These are phyloP conservation scores for Andrena minutula DNA, from an alignment of 2,888 invertebrate genomes.

Conservation along the genomic window DNA sequence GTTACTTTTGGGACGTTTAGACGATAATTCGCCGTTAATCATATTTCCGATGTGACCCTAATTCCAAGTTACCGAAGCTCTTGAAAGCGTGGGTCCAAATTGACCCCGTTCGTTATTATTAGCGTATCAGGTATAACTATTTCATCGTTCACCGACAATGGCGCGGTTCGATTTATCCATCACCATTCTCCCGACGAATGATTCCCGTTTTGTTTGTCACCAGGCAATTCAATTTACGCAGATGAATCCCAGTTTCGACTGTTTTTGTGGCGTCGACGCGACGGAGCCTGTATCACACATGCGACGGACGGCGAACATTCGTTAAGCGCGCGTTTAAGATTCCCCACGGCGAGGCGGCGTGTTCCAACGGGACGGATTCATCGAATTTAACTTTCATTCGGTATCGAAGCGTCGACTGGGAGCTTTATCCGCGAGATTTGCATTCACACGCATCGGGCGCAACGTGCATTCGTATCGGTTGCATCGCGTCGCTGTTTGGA, in stretches of 20 bases:
- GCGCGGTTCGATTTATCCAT: constrained; percentile 37
- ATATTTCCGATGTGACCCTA: too few species aligned
- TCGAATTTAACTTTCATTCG: constrained; percentile 22
- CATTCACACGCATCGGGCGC: background rate
- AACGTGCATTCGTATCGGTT: background rate
- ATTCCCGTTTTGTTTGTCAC: constrained; percentile 37
- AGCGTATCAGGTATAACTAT: constrained; percentile 43
- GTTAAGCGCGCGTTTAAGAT: constrained; percentile 19
- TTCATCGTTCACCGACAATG: constrained; percentile 35
- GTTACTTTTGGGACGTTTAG: too few species aligned
- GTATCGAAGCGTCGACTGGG: background rate
- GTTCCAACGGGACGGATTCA: constrained; percentile 4
- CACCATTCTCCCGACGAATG: constrained; percentile 7
- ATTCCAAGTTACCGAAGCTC: background rate
- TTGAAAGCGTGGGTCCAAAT: background rate
- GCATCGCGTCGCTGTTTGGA: constrained; percentile 19
- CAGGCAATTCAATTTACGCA: constrained; percentile 16
- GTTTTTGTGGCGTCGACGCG: constrained; percentile 30
- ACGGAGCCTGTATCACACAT: background rate
- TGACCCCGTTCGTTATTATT: constrained; percentile 3
- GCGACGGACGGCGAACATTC: background rate
- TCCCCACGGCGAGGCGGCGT: background rate
- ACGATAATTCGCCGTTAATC: too few species aligned
- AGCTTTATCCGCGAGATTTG: constrained; percentile 18
- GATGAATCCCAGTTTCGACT: constrained; percentile 29